phyloP scores from a whole-genome alignment of 2,797 vertebrate genomes.

The Sylvia borin region DNA sequence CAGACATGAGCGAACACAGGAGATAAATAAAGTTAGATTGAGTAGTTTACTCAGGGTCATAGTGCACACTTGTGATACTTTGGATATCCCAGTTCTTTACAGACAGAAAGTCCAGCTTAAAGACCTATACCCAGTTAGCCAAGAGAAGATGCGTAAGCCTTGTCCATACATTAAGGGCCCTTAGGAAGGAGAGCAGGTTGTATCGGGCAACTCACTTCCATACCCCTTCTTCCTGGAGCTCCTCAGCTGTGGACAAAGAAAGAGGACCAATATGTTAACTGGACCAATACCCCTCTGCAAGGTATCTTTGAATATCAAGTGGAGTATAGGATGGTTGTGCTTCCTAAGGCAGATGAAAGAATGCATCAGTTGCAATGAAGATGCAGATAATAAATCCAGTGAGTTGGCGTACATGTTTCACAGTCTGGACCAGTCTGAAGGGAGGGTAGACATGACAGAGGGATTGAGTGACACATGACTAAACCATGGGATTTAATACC shows the following conservation, averaged over 20 bases:
- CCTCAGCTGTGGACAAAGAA: background rate
- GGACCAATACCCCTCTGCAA: background rate
- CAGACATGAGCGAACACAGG: background rate
- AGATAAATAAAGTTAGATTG: background rate
- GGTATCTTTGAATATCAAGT: background rate
- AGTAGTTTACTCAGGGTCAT: background rate
- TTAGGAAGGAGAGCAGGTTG: background rate
- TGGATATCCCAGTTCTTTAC: background rate
- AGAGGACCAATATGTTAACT: background rate
- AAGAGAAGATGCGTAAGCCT: background rate
- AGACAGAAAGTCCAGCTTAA: background rate
- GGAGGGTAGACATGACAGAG: accelerated
- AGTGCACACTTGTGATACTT: background rate
- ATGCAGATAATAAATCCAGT: background rate
- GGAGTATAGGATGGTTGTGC: background rate
- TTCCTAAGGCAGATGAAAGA: background rate
- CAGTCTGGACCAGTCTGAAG: background rate
- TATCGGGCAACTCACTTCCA: background rate
- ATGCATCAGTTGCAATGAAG: background rate
- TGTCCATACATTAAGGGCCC: background rate
- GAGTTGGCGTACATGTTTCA: accelerated
- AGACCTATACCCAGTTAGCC: background rate
- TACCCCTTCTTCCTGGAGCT: background rate
- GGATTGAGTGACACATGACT: background rate
- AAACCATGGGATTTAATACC: background rate